Evolutionary conservation across 2,888 invertebrate species (phyloP), one percentile per base, ranked within the genome.

Genomic region (Dolomedes plantarius): DNA sequence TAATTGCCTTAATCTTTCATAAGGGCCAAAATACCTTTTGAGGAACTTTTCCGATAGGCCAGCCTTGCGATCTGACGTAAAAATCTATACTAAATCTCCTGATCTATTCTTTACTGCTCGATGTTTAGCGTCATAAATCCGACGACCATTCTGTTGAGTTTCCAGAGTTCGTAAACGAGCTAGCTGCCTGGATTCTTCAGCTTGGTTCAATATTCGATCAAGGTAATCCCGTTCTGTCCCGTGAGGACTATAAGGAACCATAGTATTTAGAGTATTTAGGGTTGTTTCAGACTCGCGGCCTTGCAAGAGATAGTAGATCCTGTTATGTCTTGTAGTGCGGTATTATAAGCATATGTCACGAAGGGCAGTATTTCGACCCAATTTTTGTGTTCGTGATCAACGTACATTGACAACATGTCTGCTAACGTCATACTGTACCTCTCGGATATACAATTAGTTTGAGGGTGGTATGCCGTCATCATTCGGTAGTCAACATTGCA

Each of bases 111-210:
- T 36, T 3, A 50, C 46, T 13, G 46, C 27, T 23, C 29, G 9
- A 28, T 71, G 71, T 23, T 71, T 41, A n/a, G 71, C 27, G 16
- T 71, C 28, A 46, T 71, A 71, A 41, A 16, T 27, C 16, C 27
- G 46, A 0, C 28, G 19, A 16, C 9, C 46, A 23, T 46, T 41
- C 28, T 71, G 2, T 71, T 41, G 36, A n/a, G 39, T 13, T 19
- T 68, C 1, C n/a, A 68, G 36, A 13, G 0, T 31, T 19, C 2
- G 6, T 11, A 71, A 2, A 19, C 0, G 7, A 27, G 41, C 46
- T 71, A 27, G 28, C 41, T 23, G 41, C 19, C 41, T 71, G 2
- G 23, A 6, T 27, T 71, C 27, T 71, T 71, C 1, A 2, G 71
- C 28, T 28, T 41, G 41, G 5, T 13, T 50, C 16, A 19, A 50